phyloP scores from a whole-genome alignment of 2,888 invertebrate genomes.

The Ganaspis brasiliensis region DNA sequence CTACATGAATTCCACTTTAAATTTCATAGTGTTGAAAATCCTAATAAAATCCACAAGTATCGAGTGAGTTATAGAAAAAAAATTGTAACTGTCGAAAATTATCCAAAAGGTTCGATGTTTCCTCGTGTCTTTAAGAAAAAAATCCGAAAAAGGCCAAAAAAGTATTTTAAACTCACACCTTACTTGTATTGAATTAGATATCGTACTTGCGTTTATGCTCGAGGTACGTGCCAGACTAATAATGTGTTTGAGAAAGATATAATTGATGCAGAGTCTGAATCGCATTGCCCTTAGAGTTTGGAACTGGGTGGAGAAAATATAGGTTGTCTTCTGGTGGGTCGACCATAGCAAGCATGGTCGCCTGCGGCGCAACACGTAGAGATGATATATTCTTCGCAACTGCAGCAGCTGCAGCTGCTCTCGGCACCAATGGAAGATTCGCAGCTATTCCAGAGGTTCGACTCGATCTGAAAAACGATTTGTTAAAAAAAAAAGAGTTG shows the following conservation, averaged over 20 bases:
- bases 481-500: conserved; percentile 46
- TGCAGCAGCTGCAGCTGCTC: conserved; percentile 75
- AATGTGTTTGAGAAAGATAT: conserved; percentile 78
- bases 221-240: conserved; percentile 70
- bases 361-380: conserved; percentile 79
- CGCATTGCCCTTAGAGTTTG: conserved; percentile 71
- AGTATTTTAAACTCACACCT: too few relatives aligned
- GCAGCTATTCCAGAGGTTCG: conserved; percentile 46
- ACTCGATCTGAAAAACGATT: conserved; percentile 54
- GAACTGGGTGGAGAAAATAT: conserved; percentile 79
- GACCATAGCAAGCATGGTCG: conserved; percentile 73
- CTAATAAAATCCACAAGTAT: too few relatives aligned
- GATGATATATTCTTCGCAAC: conserved; percentile 79
- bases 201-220: conserved; percentile 8
- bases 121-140: too few relatives aligned
- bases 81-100: too few relatives aligned
- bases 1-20: too few relatives aligned
- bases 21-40: too few relatives aligned
- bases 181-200: background rate
- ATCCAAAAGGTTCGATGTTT: too few relatives aligned
- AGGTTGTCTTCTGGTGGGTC: conserved; percentile 78
- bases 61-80: too few relatives aligned
- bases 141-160: background rate
- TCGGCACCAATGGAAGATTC: conserved; percentile 45
- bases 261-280: conserved; percentile 77